These are phyloP conservation scores for Lasioglossum zephyrum DNA, from an alignment of 2,888 invertebrate species.

Conservation along the genomic window DNA sequence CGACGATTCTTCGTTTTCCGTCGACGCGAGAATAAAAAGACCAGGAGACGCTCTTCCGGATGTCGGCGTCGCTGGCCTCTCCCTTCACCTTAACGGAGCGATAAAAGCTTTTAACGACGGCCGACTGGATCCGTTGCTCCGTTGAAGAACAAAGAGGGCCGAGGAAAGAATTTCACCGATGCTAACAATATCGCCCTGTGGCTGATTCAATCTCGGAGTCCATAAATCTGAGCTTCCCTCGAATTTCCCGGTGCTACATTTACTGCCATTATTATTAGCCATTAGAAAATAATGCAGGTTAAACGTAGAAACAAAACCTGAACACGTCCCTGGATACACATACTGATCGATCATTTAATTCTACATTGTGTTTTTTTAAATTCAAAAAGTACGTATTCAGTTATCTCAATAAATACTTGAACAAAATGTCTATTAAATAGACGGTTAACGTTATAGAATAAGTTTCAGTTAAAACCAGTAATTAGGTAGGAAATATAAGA, in stretches of 20 bases:
- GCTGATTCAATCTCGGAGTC: not conserved
- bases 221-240: not conserved
- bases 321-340: no score
- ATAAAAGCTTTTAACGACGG: constrained; percentile 78
- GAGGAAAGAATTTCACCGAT: constrained; percentile 36
- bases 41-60: constrained; percentile 56
- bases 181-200: constrained; percentile 16
- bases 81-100: constrained; percentile 56
- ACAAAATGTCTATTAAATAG: no score
- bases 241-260: not conserved
- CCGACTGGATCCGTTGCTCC: constrained; percentile 37
- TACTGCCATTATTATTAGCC: not conserved
- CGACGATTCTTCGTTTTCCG: constrained; percentile 57
- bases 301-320: not conserved
- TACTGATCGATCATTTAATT: not conserved
- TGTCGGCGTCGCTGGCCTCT: constrained; percentile 47
- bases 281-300: not conserved
- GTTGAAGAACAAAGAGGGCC: constrained; percentile 44
- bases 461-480: no score
- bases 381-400: no score
- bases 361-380: no score
- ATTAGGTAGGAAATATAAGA: no score
- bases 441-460: no score
- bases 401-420: no score
- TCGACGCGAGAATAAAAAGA: constrained; percentile 61